These are phyloP conservation scores for Acrocephalus scirpaceus DNA, from an alignment of 2,797 vertebrate genomes.

Conservation along the genomic window DNA sequence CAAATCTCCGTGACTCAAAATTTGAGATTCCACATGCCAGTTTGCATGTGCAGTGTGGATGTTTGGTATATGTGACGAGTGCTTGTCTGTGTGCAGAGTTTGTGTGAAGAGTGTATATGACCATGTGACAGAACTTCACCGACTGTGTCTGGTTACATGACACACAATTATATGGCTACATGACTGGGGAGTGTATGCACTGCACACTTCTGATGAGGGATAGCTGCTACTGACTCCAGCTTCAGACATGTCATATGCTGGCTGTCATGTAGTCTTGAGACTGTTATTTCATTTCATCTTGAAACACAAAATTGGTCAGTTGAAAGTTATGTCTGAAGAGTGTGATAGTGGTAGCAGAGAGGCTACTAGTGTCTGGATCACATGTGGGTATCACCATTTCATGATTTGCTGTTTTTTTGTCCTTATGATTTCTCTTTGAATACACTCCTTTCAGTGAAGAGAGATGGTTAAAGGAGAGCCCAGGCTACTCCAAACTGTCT, in stretches of 20 bases:
- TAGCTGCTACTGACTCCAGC: background rate
- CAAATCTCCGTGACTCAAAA: background rate
- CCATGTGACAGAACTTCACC: background rate
- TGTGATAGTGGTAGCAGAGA: background rate
- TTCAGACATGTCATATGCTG: background rate
- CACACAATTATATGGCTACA: rapidly evolving
- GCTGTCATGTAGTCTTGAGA: background rate
- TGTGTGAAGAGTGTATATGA: background rate
- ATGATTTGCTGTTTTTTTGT: background rate
- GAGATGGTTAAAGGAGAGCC: background rate
- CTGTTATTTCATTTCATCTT: background rate
- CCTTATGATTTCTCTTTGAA: background rate
- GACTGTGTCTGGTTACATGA: background rate
- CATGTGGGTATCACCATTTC: background rate
- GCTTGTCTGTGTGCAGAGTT: background rate
- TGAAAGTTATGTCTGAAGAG: background rate
- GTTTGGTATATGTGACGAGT: no score
- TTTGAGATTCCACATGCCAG: rapidly evolving
- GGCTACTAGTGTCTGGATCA: background rate
- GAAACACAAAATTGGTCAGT: background rate
- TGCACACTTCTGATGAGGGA: background rate
- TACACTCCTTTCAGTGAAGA: background rate
- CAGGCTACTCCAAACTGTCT: background rate
- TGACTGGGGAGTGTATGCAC: no score
- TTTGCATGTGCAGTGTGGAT: background rate